These are phyloP conservation scores for Punctoribates punctum DNA, from an alignment of 2,888 invertebrate genomes.

Conservation along the genomic window DNA sequence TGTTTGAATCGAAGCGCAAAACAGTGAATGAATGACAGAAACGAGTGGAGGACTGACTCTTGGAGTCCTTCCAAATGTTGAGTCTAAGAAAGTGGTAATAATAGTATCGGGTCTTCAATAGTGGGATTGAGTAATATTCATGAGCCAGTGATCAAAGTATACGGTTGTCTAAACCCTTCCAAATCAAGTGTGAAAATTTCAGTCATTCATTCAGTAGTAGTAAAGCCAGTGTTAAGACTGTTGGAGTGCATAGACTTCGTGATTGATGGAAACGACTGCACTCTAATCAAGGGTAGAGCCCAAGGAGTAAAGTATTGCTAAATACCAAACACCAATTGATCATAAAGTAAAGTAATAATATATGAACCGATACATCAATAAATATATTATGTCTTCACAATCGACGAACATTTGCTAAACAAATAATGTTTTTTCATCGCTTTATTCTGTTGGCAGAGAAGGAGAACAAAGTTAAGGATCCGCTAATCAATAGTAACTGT, in stretches of 20 bases:
- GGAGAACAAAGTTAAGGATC: neutral
- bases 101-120: neutral
- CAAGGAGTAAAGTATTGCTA: neutral
- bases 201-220: conserved; percentile 13
- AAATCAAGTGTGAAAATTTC: conserved; percentile 21
- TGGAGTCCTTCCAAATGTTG: too few relatives aligned
- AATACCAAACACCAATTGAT: neutral
- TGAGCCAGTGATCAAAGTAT: conserved; percentile 17
- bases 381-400: neutral
- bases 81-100: neutral
- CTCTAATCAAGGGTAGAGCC: neutral
- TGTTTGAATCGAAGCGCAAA: too few relatives aligned
- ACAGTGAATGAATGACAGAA: too few relatives aligned
- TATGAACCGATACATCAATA: conserved; percentile 12
- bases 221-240: conserved; percentile 1
- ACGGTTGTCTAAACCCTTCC: conserved; percentile 8
- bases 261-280: conserved; percentile 1
- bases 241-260: neutral
- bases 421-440: neutral
- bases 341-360: neutral
- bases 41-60: too few relatives aligned
- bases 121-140: conserved; percentile 9
- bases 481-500: conserved; percentile 1
- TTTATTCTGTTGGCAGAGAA: neutral
- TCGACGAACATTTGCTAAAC: neutral